phyloP scores from a whole-genome alignment of 1,140 invertebrate species.

The Harlomillsia oculata region DNA sequence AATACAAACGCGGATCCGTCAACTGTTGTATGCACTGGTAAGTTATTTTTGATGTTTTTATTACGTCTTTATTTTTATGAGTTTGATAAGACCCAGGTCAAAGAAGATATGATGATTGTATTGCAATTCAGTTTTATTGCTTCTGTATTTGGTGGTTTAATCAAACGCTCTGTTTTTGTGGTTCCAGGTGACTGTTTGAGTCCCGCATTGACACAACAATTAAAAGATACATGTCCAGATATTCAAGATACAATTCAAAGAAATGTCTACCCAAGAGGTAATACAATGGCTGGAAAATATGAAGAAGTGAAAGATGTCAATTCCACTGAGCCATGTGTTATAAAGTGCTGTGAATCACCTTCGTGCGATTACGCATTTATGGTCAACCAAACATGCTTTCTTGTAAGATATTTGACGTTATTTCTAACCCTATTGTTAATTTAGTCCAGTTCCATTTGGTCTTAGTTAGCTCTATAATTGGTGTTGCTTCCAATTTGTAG shows the following conservation, averaged over 20 bases:
- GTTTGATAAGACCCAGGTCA: too few relatives aligned
- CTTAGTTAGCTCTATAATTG: conserved; percentile 36
- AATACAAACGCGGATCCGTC: too few relatives aligned
- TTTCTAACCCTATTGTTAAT: neutral
- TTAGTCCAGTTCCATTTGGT: conserved; percentile 3
- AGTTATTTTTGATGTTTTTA: too few relatives aligned
- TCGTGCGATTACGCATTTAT: conserved; percentile 70
- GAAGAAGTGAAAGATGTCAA: conserved; percentile 46
- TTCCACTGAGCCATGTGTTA: conserved; percentile 55
- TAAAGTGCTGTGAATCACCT: conserved; percentile 56
- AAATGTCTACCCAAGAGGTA: neutral
- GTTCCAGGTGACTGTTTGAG: neutral
- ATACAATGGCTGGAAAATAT: conserved; percentile 38
- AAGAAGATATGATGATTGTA: too few relatives aligned
- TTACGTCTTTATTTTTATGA: too few relatives aligned
- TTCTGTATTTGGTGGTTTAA: too few relatives aligned
- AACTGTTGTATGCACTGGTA: too few relatives aligned
- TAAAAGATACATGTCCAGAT: conserved; percentile 6
- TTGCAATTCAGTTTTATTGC: too few relatives aligned
- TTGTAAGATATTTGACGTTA: conserved; percentile 7
- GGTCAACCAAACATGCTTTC: conserved; percentile 61
- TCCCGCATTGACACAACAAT: neutral
- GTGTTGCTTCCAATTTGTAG: conserved; percentile 56
- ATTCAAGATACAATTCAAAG: conserved; percentile 5
- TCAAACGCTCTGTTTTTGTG: neutral